Evolutionary conservation across 1,140 invertebrate genomes (phyloP).

Genomic region (Eupristina koningsbergeri): DNA sequence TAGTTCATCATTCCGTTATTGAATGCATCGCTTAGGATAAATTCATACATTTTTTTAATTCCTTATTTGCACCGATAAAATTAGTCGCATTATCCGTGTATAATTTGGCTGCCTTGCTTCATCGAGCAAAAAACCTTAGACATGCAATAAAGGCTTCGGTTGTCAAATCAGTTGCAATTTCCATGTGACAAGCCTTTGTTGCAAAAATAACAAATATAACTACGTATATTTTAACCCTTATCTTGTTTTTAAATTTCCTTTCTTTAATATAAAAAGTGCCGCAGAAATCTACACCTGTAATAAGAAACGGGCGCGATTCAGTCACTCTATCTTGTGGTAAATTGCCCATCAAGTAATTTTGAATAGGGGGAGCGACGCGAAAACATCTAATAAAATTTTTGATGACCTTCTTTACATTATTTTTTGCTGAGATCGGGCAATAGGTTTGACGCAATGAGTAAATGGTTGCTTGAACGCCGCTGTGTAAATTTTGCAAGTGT

Average conservation of each 20-base stretch:
- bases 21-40: not conserved
- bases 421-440: not conserved
- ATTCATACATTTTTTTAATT: not conserved
- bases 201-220: slow-evolving; percentile 28
- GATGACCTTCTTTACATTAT: no score
- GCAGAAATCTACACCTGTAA: not conserved
- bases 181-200: not conserved
- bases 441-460: no score
- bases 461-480: not conserved
- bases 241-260: not conserved
- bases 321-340: not conserved
- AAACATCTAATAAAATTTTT: not conserved
- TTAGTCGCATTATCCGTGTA: slow-evolving; percentile 54
- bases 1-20: not conserved
- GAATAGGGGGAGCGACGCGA: not conserved
- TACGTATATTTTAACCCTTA: slow-evolving; percentile 21
- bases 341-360: not conserved
- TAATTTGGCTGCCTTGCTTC: not conserved
- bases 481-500: not conserved
- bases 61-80: slow-evolving; percentile 41
- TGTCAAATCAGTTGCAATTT: not conserved
- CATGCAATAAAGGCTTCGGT: slow-evolving; percentile 4
- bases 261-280: not conserved
- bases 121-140: not conserved
- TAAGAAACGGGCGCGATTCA: not conserved